phyloP scores from a whole-genome alignment of 2,888 invertebrate species.

The Latheticus oryzae region DNA sequence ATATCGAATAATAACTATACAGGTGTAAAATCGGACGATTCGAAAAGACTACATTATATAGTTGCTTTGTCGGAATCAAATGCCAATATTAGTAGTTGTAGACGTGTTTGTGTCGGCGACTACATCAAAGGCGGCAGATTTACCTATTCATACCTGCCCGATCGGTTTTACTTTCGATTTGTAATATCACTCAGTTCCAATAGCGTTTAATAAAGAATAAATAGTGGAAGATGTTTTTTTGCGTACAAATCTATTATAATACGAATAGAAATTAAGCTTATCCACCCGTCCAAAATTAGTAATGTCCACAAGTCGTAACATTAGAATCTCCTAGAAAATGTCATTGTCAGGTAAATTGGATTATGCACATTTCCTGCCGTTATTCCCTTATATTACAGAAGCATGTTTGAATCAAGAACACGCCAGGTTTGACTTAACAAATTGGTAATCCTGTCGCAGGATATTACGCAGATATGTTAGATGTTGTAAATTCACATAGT shows the following conservation, averaged over 20 bases:
- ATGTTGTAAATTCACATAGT: too few relatives aligned
- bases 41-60: slow-evolving; percentile 24
- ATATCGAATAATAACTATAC: slow-evolving; percentile 21
- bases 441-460: slow-evolving; percentile 54
- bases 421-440: slow-evolving; percentile 53
- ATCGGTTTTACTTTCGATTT: slow-evolving; percentile 13
- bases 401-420: slow-evolving; percentile 45
- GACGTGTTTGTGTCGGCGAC: slow-evolving; percentile 39
- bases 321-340: slow-evolving; percentile 49
- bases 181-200: slow-evolving; percentile 3
- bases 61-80: slow-evolving; percentile 39
- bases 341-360: slow-evolving; percentile 56
- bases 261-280: too few relatives aligned
- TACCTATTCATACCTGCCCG: slow-evolving; percentile 34
- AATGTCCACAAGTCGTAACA: slow-evolving; percentile 25
- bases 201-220: too few relatives aligned
- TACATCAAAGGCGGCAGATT: slow-evolving; percentile 39
- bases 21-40: slow-evolving; percentile 32
- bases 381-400: slow-evolving; percentile 44
- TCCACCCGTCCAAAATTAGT: slow-evolving; percentile 12
- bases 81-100: slow-evolving; percentile 39
- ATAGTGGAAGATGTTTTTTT: too few relatives aligned
- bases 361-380: slow-evolving; percentile 55
- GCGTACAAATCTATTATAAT: too few relatives aligned
- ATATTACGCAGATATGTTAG: slow-evolving; percentile 49